phyloP scores from a whole-genome alignment of 2,888 invertebrate genomes.

The Caradrina clavipalpis region DNA sequence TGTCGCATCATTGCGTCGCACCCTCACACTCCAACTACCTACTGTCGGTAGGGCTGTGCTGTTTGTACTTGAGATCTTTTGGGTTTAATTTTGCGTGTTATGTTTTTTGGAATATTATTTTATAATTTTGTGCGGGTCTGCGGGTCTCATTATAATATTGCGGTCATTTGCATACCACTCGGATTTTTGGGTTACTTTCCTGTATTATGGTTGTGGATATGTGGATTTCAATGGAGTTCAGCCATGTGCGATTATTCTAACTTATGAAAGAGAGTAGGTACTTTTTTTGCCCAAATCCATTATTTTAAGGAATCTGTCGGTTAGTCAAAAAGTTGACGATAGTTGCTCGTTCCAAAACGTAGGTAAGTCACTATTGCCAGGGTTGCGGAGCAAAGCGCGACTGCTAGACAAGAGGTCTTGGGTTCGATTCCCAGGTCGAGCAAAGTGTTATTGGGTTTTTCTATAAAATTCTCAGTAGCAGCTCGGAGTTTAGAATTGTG shows the following conservation, averaged over 20 bases:
- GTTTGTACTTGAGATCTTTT: not conserved
- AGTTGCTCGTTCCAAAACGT: no score
- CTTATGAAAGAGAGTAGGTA: not conserved
- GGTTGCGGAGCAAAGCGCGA: no score
- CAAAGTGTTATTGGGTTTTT: no score
- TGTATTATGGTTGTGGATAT: not conserved
- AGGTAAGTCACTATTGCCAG: no score
- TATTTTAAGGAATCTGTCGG: not conserved
- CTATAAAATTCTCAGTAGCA: no score
- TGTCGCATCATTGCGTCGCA: slow-evolving; percentile 69
- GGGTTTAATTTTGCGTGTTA: not conserved
- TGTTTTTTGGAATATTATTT: not conserved
- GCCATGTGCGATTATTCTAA: not conserved
- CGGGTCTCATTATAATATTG: not conserved
- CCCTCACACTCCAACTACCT: slow-evolving; percentile 46
- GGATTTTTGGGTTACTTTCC: not conserved
- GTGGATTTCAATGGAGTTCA: not conserved
- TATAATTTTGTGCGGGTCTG: not conserved
- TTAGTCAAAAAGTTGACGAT: no score
- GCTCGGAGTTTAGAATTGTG: no score
- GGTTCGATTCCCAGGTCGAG: no score
- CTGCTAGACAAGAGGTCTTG: no score
- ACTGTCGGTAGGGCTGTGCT: slow-evolving; percentile 15
- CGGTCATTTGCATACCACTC: not conserved
- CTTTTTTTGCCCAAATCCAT: not conserved